A percentile compares a stretch with the other conserved stretches of the same genome.
These are phyloP conservation scores for Theristus sp. DNA, from an alignment of 2,888 invertebrate species.

Conservation along the genomic window DNA sequence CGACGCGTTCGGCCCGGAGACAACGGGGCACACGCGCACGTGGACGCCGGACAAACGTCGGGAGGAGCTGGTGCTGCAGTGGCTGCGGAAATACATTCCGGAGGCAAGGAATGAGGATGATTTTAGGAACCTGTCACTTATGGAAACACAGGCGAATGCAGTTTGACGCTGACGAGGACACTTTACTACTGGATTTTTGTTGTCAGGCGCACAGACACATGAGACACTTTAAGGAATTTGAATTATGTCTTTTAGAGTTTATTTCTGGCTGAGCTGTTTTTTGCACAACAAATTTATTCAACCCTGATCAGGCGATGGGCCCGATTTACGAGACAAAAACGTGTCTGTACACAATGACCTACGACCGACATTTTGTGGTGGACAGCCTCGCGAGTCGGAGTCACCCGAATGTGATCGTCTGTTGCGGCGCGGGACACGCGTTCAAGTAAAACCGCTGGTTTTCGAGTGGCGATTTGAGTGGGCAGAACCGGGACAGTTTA, in stretches of 20 bases:
- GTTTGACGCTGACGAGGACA: no score
- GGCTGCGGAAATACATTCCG: constrained; percentile 20
- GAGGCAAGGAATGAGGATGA: no score
- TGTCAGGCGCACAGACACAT: no score
- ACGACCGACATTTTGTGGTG: constrained; percentile 27
- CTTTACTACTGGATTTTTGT: no score
- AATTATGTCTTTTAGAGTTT: no score
- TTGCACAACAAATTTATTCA: no score
- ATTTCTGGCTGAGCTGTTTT: no score
- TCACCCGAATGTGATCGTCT: constrained; percentile 14
- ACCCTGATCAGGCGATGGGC: constrained; percentile 21
- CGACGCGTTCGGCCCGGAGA: constrained; percentile 7
- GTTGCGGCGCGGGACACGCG: neutral
- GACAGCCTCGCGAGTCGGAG: constrained; percentile 21
- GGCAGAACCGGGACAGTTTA: no score
- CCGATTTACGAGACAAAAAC: constrained; percentile 27
- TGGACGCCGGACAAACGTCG: constrained; percentile 23
- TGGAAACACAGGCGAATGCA: neutral
- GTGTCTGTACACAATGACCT: constrained; percentile 29
- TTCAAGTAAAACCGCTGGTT: neutral
- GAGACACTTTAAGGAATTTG: no score
- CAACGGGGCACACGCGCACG: constrained; percentile 17
- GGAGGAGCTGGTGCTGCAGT: constrained; percentile 16
- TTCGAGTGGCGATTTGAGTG: neutral
- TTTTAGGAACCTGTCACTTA: neutral